Percentiles rank a stretch among this genome's conserved stretches.
Evolutionary conservation across 2,888 invertebrate species (phyloP).

Genomic region (Psococerastis gibbosa): DNA sequence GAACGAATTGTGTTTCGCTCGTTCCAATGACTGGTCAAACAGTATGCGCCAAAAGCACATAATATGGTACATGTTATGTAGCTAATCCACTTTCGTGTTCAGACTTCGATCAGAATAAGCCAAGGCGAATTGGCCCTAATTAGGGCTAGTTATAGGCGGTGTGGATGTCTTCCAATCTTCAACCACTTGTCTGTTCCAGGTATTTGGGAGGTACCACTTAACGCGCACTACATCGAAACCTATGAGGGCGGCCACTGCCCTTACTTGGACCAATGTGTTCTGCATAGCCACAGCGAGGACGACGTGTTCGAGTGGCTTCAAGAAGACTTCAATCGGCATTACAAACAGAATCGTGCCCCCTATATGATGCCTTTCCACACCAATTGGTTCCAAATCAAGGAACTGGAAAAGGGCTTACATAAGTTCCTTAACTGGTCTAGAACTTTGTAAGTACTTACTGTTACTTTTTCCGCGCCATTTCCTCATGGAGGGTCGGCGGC

Average conservation of each 20-base stretch:
- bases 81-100: no score
- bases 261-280: conserved; percentile 77
- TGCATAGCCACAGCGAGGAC: conserved; percentile 65
- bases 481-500: no score
- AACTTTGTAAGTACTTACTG: conserved; percentile 42
- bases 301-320: conserved; percentile 74
- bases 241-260: conserved; percentile 86
- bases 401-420: conserved; percentile 58
- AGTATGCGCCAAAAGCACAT: no score
- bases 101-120: no score
- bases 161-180: no score
- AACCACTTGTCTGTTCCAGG: conserved; percentile 36
- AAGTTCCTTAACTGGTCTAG: conserved; percentile 71
- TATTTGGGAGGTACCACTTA: conserved; percentile 83
- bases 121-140: no score
- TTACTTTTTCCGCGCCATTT: no score
- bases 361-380: conserved; percentile 95
- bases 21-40: no score
- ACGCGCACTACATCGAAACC: conserved; percentile 71
- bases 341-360: conserved; percentile 72
- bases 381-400: conserved; percentile 87
- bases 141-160: no score
- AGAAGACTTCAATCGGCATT: conserved; percentile 70
- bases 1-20: no score
- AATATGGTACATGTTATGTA: no score